These are phyloP conservation scores for Phymorhynchus buccinoides DNA, from an alignment of 1,140 invertebrate species.

Conservation along the genomic window DNA sequence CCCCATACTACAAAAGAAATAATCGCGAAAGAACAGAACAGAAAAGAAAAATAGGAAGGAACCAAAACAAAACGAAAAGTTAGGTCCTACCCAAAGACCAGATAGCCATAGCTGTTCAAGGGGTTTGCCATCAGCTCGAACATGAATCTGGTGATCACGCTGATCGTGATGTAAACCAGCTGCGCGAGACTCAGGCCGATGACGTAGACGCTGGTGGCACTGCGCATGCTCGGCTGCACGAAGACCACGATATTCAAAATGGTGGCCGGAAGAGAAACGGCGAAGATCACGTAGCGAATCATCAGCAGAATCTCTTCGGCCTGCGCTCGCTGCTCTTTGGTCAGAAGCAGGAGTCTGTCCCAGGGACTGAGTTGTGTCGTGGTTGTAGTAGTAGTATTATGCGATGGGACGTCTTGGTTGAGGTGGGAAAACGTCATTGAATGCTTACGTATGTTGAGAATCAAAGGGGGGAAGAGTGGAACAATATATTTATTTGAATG, in stretches of 20 bases:
- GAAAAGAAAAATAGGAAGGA: too few species aligned
- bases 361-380: neutral
- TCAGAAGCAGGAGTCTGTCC: neutral
- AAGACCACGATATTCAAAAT: constrained; percentile 16
- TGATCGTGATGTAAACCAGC: constrained; percentile 15
- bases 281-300: constrained; percentile 20
- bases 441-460: neutral
- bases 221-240: constrained; percentile 14
- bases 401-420: neutral
- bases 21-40: too few species aligned
- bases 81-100: neutral
- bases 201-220: constrained; percentile 34
- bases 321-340: neutral
- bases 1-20: too few species aligned
- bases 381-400: neutral
- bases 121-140: neutral
- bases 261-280: neutral
- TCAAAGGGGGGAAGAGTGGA: too few species aligned
- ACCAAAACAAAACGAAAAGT: too few species aligned
- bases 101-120: neutral
- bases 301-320: neutral
- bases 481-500: too few species aligned
- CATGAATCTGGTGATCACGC: neutral
- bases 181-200: constrained; percentile 31
- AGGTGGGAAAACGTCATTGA: neutral